phyloP scores from a whole-genome alignment of 2,888 invertebrate genomes.

The Colletes collaris region DNA sequence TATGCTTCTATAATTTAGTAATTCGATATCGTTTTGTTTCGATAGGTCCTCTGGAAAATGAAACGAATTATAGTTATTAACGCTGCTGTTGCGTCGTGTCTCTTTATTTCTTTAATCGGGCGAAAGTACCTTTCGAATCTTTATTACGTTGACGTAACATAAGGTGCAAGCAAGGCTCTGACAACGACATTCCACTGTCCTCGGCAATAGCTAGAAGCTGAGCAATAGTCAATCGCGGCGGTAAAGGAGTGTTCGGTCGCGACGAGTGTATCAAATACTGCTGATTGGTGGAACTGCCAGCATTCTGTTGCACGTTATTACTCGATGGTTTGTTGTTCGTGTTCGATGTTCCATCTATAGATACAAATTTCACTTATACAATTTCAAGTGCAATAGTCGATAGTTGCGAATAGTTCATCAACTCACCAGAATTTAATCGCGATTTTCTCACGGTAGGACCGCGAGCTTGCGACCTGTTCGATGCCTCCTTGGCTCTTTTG shows the following conservation, averaged over 20 bases:
- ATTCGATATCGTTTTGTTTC: constrained; percentile 72
- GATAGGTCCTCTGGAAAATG: constrained; percentile 71
- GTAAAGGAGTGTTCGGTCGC: constrained; percentile 83
- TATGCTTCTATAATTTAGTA: constrained; percentile 76
- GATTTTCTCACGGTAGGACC: constrained; percentile 75
- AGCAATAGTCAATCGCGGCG: constrained; percentile 85
- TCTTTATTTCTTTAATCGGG: neutral
- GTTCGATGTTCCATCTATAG: constrained; percentile 67
- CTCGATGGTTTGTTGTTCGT: constrained; percentile 63
- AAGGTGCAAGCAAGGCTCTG: constrained; percentile 84
- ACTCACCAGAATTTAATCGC: constrained; percentile 72
- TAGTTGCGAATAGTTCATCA: neutral
- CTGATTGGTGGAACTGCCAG: constrained; percentile 79
- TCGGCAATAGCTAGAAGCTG: constrained; percentile 86
- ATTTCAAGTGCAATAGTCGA: neutral
- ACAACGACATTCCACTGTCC: constrained; percentile 83
- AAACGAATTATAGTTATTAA: neutral
- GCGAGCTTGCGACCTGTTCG: constrained; percentile 84
- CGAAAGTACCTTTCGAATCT: constrained; percentile 75
- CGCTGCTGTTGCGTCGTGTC: neutral
- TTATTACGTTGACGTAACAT: constrained; percentile 77
- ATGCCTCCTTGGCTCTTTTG: constrained; percentile 93
- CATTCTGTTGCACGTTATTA: constrained; percentile 76
- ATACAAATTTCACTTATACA: neutral
- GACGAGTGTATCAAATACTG: constrained; percentile 83